Evolutionary conservation across 1,140 invertebrate genomes (phyloP), one percentile per base, ranked within the genome.

Genomic region (Aradophagus sp.): DNA sequence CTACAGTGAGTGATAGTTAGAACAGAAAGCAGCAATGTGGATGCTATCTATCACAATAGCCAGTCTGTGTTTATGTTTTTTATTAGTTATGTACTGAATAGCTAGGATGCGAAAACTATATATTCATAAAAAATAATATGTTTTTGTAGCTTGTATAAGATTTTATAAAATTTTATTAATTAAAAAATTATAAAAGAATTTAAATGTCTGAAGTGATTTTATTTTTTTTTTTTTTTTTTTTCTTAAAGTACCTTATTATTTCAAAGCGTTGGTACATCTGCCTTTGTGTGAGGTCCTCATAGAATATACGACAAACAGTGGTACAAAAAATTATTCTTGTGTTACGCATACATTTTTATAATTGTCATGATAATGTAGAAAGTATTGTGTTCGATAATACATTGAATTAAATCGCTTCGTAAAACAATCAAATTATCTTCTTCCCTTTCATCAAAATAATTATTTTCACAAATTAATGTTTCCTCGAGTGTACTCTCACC

Each of bases 291-390:
- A 29, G 38, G 45, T 56, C 45, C 53, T 67, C 63, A 36, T 50
- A 50, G 62, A 66, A 58, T 52, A 44, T 36, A 66, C 50, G 44
- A 58, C 52, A 58, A 66, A 66, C 52, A 44, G 44, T 39, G 23
- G 26, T 16, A 47, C 45, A 50, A 67, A 67, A 66, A 56, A 42
- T 65, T 35, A 47, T 50, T 66, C 62, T 66, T 66, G 56, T 39
- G 32, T 32, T 56, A 56, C 44, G 36, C 44, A 44, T 38, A 50
- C 36, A 52, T 8, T 67, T 58, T 67, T 15, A 52, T 67, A 67
- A 66, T 66, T 66, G 42, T 41, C 42, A 20, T 56, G 42, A 48
- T 31, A 56, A 56, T 48, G 50, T 66, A 41, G 29, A 56, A 66
- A 66, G 44, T 55, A 53, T 66, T 23, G 44, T 17, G 50, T 66